Conservation (phyloP, 2,888 invertebrate genomes). For the Xanthorhoe designata region DNA sequence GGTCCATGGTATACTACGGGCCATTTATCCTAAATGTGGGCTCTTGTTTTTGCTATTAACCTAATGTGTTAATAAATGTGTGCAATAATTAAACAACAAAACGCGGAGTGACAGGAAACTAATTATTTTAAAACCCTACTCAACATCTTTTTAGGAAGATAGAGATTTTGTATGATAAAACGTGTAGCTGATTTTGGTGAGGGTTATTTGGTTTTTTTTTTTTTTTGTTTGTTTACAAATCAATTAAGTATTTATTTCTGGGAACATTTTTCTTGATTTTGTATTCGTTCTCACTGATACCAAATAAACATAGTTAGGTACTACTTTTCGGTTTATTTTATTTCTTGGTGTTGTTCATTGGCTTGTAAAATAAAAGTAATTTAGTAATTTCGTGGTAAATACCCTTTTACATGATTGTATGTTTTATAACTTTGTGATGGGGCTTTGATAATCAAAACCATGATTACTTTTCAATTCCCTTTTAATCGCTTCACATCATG, state of each 20-base stretch:
- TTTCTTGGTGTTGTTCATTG: too few species aligned
- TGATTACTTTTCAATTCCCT: not conserved
- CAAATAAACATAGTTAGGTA: too few species aligned
- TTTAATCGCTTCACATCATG: conserved; percentile 1
- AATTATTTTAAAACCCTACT: conserved; percentile 65
- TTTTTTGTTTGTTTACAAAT: too few species aligned
- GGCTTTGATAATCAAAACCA: not conserved
- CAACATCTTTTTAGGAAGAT: conserved; percentile 22
- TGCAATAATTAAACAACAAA: conserved; percentile 81
- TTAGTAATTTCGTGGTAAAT: too few species aligned
- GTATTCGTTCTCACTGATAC: too few species aligned
- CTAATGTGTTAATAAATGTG: conserved; percentile 82
- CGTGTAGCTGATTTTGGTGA: not conserved
- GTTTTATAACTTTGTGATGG: too few species aligned
- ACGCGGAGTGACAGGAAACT: conserved; percentile 66
- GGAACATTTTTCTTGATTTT: too few species aligned
- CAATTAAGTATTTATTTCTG: too few species aligned
- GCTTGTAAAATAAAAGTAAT: too few species aligned
- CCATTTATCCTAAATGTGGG: conserved; percentile 77
- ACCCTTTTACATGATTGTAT: too few species aligned
- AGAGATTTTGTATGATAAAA: not conserved
- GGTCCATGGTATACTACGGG: conserved; percentile 50
- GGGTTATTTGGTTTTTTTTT: not conserved
- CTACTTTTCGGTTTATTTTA: too few species aligned
- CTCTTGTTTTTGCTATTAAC: conserved; percentile 77